phyloP scores from a whole-genome alignment of 2,888 invertebrate species.

The Platycnemis pennipes region DNA sequence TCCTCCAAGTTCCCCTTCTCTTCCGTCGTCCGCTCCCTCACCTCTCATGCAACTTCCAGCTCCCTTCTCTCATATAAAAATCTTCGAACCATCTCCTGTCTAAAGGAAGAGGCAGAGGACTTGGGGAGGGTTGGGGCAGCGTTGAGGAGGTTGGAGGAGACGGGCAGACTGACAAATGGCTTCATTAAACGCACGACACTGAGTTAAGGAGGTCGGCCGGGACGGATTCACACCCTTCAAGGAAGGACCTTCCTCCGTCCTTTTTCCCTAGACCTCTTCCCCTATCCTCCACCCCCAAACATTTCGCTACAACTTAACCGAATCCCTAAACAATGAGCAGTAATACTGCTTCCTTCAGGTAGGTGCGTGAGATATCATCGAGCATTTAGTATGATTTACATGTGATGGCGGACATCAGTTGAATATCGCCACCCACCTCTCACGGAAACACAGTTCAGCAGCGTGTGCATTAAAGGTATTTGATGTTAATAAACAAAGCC shows the following conservation, averaged over 20 bases:
- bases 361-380: background rate
- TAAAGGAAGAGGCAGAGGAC: background rate
- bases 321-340: background rate
- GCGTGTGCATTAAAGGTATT: no score
- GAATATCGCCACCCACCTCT: no score
- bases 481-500: no score
- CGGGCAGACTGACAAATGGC: conserved; percentile 67
- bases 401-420: no score
- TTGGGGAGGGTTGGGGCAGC: background rate
- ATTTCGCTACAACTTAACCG: background rate
- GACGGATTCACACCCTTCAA: conserved; percentile 52
- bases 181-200: conserved; percentile 65
- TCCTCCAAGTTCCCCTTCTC: background rate
- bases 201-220: conserved; percentile 65
- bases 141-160: background rate
- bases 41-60: background rate
- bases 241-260: background rate
- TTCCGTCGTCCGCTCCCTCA: background rate
- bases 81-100: background rate
- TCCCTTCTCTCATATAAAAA: conserved; percentile 32
- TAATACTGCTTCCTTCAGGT: background rate
- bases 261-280: background rate
- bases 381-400: background rate
- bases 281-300: background rate
- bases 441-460: no score